Conservation (phyloP, 2,888 invertebrate species). For the Drosophila macrothrix region DNA sequence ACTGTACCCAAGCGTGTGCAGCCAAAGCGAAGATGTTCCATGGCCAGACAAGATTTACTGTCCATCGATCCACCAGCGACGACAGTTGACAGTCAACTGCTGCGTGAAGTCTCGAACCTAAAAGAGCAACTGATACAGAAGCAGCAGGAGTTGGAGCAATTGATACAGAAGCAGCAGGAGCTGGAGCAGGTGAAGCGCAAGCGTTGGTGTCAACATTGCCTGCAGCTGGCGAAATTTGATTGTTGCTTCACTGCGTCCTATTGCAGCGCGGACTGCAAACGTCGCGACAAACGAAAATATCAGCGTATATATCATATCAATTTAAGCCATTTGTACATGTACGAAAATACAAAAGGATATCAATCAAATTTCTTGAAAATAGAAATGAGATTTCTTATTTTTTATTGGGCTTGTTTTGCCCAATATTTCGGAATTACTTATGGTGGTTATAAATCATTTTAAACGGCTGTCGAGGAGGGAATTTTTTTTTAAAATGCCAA, state of each 20-base stretch:
- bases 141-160: constrained; percentile 33
- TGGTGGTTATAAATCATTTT: neutral
- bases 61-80: too few species aligned
- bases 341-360: neutral
- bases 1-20: constrained; percentile 3
- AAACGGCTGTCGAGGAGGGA: neutral
- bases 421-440: neutral
- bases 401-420: neutral
- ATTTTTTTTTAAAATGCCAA: neutral
- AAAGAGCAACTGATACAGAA: constrained; percentile 18
- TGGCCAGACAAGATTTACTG: neutral
- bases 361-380: neutral
- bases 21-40: constrained; percentile 34
- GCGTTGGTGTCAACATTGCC: constrained; percentile 91
- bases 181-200: constrained; percentile 69
- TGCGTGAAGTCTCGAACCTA: constrained; percentile 18
- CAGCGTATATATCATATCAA: constrained; percentile 28
- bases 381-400: neutral
- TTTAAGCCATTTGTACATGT: neutral
- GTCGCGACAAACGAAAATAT: constrained; percentile 84
- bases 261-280: constrained; percentile 93
- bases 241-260: constrained; percentile 96
- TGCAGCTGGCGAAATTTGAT: constrained; percentile 93
- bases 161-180: constrained; percentile 22
- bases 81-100: neutral